Evolutionary conservation across 2,888 invertebrate species (phyloP).

Genomic region (Bedellia somnulentella): DNA sequence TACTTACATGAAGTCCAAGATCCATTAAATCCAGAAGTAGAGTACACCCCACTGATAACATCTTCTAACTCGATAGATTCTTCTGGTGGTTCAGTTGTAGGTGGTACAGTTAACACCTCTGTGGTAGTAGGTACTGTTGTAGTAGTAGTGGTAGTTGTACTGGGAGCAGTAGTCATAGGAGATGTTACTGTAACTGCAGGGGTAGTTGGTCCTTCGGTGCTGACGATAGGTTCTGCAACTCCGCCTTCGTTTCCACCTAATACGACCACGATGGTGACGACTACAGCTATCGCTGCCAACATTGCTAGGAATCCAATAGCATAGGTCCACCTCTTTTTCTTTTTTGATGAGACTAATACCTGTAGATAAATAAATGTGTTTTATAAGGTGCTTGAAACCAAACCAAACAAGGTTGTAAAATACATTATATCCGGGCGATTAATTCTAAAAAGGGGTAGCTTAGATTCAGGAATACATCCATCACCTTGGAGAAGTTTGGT

Average conservation of each 20-base stretch:
- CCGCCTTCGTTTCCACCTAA: conserved; percentile 39
- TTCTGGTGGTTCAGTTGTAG: conserved; percentile 15
- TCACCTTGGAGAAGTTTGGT: too few species aligned
- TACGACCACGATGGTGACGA: conserved; percentile 64
- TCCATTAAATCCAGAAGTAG: conserved; percentile 73
- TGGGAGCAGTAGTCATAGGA: conserved; percentile 12
- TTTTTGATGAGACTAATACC: conserved; percentile 46
- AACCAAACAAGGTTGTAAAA: too few species aligned
- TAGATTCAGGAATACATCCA: too few species aligned
- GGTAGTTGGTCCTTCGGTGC: conserved; percentile 10
- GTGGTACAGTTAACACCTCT: conserved; percentile 11
- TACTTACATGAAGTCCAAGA: conserved; percentile 78
- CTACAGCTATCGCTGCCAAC: conserved; percentile 58
- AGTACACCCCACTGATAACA: conserved; percentile 68
- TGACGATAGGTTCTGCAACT: conserved; percentile 16
- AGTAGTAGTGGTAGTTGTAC: conserved; percentile 8
- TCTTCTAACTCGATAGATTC: conserved; percentile 66
- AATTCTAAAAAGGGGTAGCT: too few species aligned
- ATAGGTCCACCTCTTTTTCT: conserved; percentile 56
- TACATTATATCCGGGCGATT: too few species aligned
- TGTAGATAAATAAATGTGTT: too few species aligned
- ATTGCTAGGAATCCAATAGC: conserved; percentile 57
- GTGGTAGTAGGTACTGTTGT: conserved; percentile 3
- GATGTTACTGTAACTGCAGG: conserved; percentile 11
- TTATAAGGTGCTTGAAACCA: too few species aligned